Conservation (phyloP, 2,113 vertebrate species). For the Scalopus aquaticus region DNA sequence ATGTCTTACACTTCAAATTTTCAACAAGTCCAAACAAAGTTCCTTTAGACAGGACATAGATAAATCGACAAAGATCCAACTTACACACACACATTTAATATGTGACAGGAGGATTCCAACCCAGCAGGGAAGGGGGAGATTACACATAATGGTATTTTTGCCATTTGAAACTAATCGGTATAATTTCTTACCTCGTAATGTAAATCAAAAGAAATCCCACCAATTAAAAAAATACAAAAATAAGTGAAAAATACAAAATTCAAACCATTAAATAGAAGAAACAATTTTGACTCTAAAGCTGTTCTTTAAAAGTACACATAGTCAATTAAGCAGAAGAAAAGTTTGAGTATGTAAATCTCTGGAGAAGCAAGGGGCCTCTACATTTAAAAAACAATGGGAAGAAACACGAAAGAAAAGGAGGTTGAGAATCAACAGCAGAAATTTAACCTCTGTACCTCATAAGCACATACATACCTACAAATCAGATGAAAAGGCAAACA, state of each 20-base stretch:
- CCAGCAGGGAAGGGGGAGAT: neutral
- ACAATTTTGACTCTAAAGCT: constrained; percentile 33
- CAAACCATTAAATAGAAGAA: constrained; percentile 45
- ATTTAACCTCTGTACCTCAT: constrained; percentile 19
- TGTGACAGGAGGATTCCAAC: neutral
- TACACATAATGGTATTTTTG: neutral
- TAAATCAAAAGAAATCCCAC: constrained; percentile 34
- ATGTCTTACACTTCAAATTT: constrained; percentile 28
- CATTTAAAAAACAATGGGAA: neutral
- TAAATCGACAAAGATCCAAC: neutral
- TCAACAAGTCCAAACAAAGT: constrained; percentile 42
- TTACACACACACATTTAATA: neutral
- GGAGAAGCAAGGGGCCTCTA: neutral
- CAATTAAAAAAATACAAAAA: constrained; percentile 8
- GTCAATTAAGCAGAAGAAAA: constrained; percentile 27
- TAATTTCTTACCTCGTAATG: constrained; percentile 34
- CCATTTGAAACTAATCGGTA: constrained; percentile 50
- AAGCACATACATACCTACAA: constrained; percentile 20
- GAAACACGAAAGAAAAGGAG: constrained; percentile 43
- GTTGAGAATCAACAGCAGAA: constrained; percentile 43
- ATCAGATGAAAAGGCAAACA: constrained; percentile 46
- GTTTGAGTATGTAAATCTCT: neutral
- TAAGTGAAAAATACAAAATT: neutral
- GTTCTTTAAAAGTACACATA: constrained; percentile 36
- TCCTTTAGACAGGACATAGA: constrained; percentile 8